These are phyloP conservation scores for Haliaeetus leucogaster DNA, from an alignment of 2,113 vertebrate species.

Conservation along the genomic window DNA sequence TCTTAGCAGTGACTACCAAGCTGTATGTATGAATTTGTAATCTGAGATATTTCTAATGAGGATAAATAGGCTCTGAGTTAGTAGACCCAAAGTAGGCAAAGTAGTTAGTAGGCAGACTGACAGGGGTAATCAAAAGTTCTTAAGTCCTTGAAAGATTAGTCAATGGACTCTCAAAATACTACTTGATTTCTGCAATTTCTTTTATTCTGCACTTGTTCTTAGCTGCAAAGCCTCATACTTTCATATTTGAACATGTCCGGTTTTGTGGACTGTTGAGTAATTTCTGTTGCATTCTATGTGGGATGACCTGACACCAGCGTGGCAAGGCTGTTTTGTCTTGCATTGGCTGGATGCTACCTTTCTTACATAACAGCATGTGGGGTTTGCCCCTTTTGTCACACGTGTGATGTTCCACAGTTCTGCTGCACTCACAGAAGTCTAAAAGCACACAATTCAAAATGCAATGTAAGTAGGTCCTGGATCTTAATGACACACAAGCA, in stretches of 20 bases:
- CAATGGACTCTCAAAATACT: background rate
- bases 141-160: background rate
- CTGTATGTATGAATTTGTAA: background rate
- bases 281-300: background rate
- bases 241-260: background rate
- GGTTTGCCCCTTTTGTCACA: background rate
- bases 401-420: background rate
- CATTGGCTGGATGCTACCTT: background rate
- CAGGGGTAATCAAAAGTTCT: background rate
- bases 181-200: background rate
- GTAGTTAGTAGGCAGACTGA: background rate
- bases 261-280: background rate
- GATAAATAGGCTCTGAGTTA: background rate
- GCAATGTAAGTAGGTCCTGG: background rate
- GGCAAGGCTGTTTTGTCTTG: background rate
- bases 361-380: fast-evolving
- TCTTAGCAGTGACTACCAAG: background rate
- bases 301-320: background rate
- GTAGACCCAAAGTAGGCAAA: background rate
- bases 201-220: background rate
- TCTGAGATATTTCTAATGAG: background rate
- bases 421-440: background rate
- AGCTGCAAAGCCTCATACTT: background rate
- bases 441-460: background rate
- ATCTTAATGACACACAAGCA: background rate